Conservation (phyloP, 2,797 vertebrate genomes). For the Thaleichthys pacificus region DNA sequence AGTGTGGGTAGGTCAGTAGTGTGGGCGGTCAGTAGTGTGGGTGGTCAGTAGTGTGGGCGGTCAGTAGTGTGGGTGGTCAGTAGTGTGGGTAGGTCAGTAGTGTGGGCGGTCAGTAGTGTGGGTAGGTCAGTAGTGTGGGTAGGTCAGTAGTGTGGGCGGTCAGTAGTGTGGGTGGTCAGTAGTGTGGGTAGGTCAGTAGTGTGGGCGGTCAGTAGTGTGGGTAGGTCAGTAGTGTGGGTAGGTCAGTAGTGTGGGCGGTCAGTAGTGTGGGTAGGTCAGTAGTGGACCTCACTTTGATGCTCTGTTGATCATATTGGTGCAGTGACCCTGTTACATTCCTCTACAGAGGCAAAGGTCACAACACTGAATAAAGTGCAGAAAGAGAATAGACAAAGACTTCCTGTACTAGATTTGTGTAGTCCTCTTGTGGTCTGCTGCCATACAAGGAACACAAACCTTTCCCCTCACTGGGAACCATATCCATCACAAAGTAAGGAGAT, state of each 20-base stretch:
- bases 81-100: not conserved
- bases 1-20: not conserved
- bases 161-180: not conserved
- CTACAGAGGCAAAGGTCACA: not conserved
- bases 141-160: not conserved
- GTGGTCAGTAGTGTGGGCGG: not conserved
- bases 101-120: not conserved
- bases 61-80: too few relatives aligned
- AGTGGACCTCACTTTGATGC: not conserved
- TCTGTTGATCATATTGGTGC: not conserved
- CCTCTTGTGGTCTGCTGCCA: not conserved
- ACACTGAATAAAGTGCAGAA: not conserved
- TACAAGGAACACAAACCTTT: not conserved
- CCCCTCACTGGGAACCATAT: not conserved
- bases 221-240: too few relatives aligned
- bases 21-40: not conserved
- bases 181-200: not conserved
- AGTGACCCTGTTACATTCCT: not conserved
- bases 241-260: too few relatives aligned
- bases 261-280: not conserved
- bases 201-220: not conserved
- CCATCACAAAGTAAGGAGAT: constrained; percentile 6
- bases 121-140: not conserved
- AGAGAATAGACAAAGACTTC: not conserved
- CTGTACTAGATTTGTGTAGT: too few relatives aligned